Evolutionary conservation across 2,113 vertebrate genomes (phyloP), one percentile per base, ranked within the genome.

Genomic region (Rhabdornis inornatus): DNA sequence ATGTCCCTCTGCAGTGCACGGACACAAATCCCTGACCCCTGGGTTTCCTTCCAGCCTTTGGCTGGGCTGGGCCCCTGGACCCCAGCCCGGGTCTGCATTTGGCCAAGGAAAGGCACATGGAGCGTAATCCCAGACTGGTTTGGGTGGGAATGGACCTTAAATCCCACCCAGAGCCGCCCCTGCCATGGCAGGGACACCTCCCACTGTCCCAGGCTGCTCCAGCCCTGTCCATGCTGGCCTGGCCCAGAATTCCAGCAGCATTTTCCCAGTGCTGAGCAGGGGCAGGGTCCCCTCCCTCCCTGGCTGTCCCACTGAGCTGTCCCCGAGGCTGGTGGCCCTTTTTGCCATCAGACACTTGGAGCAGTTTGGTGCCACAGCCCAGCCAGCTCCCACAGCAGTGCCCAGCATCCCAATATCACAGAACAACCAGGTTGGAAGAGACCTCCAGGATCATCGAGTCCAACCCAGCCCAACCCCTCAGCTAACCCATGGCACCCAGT

Each of bases 1-100:
- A 2, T 5, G 57, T 11, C 56, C 78, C 52, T 33, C 45, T 2
- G 7, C 53, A 83, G 21, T 2, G 1, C 1, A 24, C 17, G 0
- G 15, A 18, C 28, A 45, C 61, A 20, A 20, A 50, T 1, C 60
- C 85, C 47, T 25, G 27, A 10, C 1, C 64, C 6, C 0, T 13
- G 9, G 20, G 1, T 17, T 15, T 7, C 37, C 50, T 39, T 15
- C 1, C 40, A 42, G 40, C 40, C 14, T 42, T 42, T 42, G 9
- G 35, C 63, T 28, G 24, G 69, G 25, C 57, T 60, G 64, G 33
- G 2, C 53, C 17, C 14, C 28, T 16, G 71, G n/a, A 2, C 31
- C 15, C 56, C 57, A 40, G 56, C 31, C 39, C 12, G 55, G 45
- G 5, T 10, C 37, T 25, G 16, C 5, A 1, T 8, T 7, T 21